A percentile compares a stretch with the other conserved stretches of the same genome.
These are phyloP conservation scores for Zosterops hypoxanthus DNA, from an alignment of 2,113 vertebrate species.

Conservation along the genomic window DNA sequence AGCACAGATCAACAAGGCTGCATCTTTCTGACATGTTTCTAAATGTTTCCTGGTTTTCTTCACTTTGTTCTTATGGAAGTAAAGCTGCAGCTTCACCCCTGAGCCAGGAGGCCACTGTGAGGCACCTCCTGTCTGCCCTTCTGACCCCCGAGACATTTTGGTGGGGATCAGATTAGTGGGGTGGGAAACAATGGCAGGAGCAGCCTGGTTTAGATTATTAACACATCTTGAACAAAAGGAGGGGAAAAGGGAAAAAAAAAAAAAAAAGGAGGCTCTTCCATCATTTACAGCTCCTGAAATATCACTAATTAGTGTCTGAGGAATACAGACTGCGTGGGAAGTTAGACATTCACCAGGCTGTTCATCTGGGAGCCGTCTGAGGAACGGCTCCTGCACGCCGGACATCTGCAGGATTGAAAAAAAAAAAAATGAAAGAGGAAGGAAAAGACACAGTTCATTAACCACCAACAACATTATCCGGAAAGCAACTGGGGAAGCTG, in stretches of 20 bases:
- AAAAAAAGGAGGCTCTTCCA: not conserved
- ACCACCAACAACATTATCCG: not conserved
- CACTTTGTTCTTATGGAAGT: rapidly evolving
- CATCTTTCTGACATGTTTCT: rapidly evolving
- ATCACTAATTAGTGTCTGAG: slow-evolving; percentile 59
- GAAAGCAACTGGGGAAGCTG: slow-evolving; percentile 43
- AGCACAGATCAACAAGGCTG: not conserved
- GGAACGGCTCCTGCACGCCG: not conserved
- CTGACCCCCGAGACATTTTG: rapidly evolving
- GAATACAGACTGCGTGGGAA: slow-evolving; percentile 61
- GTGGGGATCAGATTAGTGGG: not conserved
- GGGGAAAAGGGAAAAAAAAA: rapidly evolving
- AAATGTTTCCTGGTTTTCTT: not conserved
- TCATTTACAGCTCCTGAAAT: slow-evolving; percentile 34
- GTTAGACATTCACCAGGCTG: slow-evolving; percentile 30
- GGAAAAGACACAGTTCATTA: slow-evolving; percentile 34
- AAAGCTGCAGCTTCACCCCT: not conserved
- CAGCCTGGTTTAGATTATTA: not conserved
- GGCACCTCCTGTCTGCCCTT: not conserved
- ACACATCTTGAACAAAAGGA: not conserved
- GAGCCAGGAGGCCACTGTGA: not conserved
- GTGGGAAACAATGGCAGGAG: not conserved
- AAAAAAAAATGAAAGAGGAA: not conserved
- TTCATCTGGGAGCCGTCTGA: slow-evolving; percentile 38
- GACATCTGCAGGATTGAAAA: slow-evolving; percentile 41